Percentiles rank a stretch among this genome's conserved stretches.
These are phyloP conservation scores for Pectinophora gossypiella DNA, from an alignment of 1,140 invertebrate species.

Conservation along the genomic window DNA sequence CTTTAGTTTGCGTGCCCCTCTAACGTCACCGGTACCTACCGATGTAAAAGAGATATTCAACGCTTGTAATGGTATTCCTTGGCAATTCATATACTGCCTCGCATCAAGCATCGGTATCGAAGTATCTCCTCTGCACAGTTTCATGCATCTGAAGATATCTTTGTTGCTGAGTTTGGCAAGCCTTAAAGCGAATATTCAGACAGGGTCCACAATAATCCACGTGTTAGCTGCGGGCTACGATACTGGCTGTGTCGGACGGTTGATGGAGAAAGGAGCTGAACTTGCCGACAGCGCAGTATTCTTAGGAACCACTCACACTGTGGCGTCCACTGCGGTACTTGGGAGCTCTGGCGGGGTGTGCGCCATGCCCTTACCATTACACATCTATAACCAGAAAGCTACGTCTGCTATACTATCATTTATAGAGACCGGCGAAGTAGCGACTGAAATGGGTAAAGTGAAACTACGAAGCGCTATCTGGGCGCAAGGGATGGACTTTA, in stretches of 20 bases:
- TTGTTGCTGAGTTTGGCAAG: slow-evolving; percentile 56
- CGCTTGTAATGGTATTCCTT: slow-evolving; percentile 41
- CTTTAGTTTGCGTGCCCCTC: slow-evolving; percentile 23
- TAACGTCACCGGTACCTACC: slow-evolving; percentile 28
- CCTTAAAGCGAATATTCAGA: slow-evolving; percentile 39
- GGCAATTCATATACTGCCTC: slow-evolving; percentile 61
- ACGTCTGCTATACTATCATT: slow-evolving; percentile 39
- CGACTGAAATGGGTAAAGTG: slow-evolving; percentile 22
- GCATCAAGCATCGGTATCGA: slow-evolving; percentile 49
- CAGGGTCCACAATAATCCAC: slow-evolving; percentile 44
- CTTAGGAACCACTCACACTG: slow-evolving; percentile 38
- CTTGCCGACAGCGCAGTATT: slow-evolving; percentile 33
- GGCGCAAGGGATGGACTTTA: slow-evolving; percentile 54
- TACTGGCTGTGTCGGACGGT: slow-evolving; percentile 36
- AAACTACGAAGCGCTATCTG: slow-evolving; percentile 49
- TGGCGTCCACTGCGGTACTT: slow-evolving; percentile 27
- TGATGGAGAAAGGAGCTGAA: slow-evolving; percentile 44
- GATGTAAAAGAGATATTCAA: slow-evolving; percentile 43
- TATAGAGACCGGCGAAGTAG: slow-evolving; percentile 46
- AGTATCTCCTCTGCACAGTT: slow-evolving; percentile 49
- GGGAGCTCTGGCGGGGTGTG: slow-evolving; percentile 45
- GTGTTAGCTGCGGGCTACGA: slow-evolving; percentile 44
- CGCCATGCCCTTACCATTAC: slow-evolving; percentile 45
- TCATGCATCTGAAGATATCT: slow-evolving; percentile 58
- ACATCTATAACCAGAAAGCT: slow-evolving; percentile 53